Percentiles rank a stretch among this genome's conserved stretches.
phyloP scores from a whole-genome alignment of 2,113 vertebrate species.

The Psilopogon haemacephalus region DNA sequence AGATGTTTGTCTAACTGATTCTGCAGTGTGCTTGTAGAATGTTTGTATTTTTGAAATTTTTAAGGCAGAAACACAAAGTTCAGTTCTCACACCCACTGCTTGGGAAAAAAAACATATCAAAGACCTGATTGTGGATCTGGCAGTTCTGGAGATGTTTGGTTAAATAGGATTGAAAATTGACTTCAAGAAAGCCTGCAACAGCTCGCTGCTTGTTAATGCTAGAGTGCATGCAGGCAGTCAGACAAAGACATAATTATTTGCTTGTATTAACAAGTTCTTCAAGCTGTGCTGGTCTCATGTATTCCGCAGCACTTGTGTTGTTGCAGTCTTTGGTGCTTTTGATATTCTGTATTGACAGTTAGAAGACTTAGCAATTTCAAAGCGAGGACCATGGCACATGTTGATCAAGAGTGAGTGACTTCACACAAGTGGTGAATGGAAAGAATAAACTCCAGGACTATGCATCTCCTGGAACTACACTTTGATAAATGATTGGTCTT shows the following conservation, averaged over 20 bases:
- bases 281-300: slow-evolving; percentile 40
- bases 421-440: slow-evolving; percentile 6
- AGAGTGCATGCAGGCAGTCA: slow-evolving; percentile 23
- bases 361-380: slow-evolving; percentile 15
- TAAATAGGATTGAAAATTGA: background rate
- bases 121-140: background rate
- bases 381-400: background rate
- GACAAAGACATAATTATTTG: slow-evolving; percentile 29
- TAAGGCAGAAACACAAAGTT: background rate
- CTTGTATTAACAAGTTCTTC: slow-evolving; percentile 48
- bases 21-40: background rate
- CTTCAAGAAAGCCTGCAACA: background rate
- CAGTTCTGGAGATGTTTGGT: background rate
- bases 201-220: slow-evolving; percentile 5
- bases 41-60: background rate
- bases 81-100: background rate
- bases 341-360: slow-evolving; percentile 17
- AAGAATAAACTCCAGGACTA: background rate
- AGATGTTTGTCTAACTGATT: background rate
- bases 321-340: slow-evolving; percentile 8
- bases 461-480: background rate
- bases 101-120: rapidly evolving
- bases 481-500: background rate
- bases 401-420: slow-evolving; percentile 20
- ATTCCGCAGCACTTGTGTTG: slow-evolving; percentile 20